These are phyloP conservation scores for Bombus superbus DNA, from an alignment of 1,140 invertebrate genomes.

Conservation along the genomic window DNA sequence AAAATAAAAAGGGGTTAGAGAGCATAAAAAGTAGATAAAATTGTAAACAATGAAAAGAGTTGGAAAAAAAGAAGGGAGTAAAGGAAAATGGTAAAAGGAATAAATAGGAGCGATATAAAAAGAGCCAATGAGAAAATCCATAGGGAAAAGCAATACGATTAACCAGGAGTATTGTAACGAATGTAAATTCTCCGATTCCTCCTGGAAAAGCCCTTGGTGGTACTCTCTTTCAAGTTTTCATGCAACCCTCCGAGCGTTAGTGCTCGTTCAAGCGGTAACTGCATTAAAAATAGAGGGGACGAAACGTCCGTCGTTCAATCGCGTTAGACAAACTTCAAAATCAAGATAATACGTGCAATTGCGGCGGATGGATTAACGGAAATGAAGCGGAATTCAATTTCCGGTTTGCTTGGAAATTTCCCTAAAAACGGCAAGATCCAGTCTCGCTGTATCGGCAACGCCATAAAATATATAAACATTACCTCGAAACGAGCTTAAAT, in stretches of 20 bases:
- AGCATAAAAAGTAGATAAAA: neutral
- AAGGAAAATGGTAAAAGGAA: neutral
- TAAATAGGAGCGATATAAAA: neutral
- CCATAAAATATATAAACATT: neutral
- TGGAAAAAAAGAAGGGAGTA: too few species aligned
- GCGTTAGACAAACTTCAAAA: constrained; percentile 45
- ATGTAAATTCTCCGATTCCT: constrained; percentile 18
- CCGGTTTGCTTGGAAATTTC: constrained; percentile 26
- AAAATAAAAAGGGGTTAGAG: neutral
- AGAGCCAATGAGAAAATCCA: neutral
- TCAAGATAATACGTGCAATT: constrained; percentile 51
- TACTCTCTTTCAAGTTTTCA: neutral
- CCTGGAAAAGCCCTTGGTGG: neutral
- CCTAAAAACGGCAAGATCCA: constrained; percentile 31
- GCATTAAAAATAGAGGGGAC: neutral
- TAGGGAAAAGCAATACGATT: constrained; percentile 10
- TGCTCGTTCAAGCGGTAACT: neutral
- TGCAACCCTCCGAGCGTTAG: neutral
- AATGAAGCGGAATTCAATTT: constrained; percentile 55
- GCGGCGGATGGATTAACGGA: constrained; percentile 49
- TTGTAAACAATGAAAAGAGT: neutral
- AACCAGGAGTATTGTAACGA: constrained; percentile 2
- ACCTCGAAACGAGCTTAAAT: neutral
- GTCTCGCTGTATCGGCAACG: neutral
- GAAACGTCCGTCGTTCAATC: constrained; percentile 25